Base-by-base conservation (phyloP, 1,140 invertebrate species). In the Neodiprion lecontei region DNA sequence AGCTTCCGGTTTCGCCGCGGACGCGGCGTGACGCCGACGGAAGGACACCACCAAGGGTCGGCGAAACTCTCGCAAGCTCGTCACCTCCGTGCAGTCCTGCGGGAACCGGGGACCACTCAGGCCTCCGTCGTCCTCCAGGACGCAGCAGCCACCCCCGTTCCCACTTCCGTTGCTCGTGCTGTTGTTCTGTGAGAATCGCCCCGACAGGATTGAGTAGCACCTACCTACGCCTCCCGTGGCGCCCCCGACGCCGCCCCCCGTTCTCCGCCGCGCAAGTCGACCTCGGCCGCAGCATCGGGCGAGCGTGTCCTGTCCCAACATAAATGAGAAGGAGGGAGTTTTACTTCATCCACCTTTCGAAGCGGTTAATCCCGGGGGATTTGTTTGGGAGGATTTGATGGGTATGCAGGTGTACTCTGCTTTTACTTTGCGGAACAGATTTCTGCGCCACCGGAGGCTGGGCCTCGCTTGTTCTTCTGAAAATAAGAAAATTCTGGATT, bases 151-250 rank as follows among this genome's bases (percentile, higher is more conserved):
- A 9, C 9, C 67, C 11, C 1, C 28, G 53, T 11, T 61, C 9
- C 67, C 21, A 12, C 67, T 12, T 21, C 67, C 67, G 67, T 21
- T 69, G 11, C 11, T 69, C 10, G 11, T 69, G 28, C 28, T 40
- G 53, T 61, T 61, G 67, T 69, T 69, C 10, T 69, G 67, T 21
- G 67, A 69, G 10, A 69, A 69, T 23, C 67, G 11, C 7, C 67
- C 67, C 10, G 67, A 69, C 67, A 69, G 67, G 67, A 69, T 47
- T 8, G 67, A 69, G 67, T 69, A 69, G 67, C 67, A 69, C 67
- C 67, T 69, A 69, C 67, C 67, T 69, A 69, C 67, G 17, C 67
- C 67, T 21, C 67, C 67, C 7, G 67, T 5, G 53, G 53, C 53
- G 53, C 53, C 53, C n/a, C 11, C 53, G 11, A 5, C 53, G 28